These are phyloP conservation scores for Agrochola lychnidis DNA, from an alignment of 2,888 invertebrate species.

Conservation along the genomic window DNA sequence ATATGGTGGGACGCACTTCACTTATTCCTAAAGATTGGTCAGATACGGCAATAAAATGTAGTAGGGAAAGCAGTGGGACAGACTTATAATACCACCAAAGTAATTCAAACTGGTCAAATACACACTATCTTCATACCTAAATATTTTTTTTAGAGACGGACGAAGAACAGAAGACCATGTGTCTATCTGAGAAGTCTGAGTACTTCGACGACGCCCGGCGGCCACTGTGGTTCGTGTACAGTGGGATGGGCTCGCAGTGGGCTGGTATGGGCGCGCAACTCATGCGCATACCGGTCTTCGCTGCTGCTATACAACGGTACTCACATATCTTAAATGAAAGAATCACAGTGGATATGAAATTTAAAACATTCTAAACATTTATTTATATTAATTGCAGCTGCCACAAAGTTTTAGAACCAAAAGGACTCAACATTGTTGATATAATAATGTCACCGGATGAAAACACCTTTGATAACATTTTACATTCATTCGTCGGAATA, in stretches of 20 bases:
- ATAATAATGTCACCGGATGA: conserved; percentile 92
- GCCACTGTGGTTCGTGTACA: conserved; percentile 93
- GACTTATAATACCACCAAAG: not conserved
- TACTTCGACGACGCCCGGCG: conserved; percentile 82
- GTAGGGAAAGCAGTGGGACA: not conserved
- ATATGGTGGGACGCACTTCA: not conserved
- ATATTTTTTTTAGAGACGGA: conserved; percentile 63
- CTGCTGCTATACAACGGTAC: conserved; percentile 87
- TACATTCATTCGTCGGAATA: conserved; percentile 81
- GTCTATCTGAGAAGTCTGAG: conserved; percentile 88
- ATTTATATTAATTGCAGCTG: conserved; percentile 77
- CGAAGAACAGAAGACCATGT: conserved; percentile 73
- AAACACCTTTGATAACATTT: conserved; percentile 88
- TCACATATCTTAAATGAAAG: not conserved
- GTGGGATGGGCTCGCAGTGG: conserved; percentile 94
- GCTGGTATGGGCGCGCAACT: conserved; percentile 92
- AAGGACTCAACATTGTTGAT: conserved; percentile 92
- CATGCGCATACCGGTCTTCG: conserved; percentile 92
- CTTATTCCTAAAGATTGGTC: not conserved
- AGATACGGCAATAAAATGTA: not conserved
- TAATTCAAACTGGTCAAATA: not conserved
- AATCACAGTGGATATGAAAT: not conserved
- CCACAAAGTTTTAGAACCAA: conserved; percentile 89
- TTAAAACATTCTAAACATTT: not conserved
- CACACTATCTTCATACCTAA: not conserved